These are phyloP conservation scores for Pachycephala philippinensis DNA, from an alignment of 2,113 vertebrate genomes.

Conservation along the genomic window DNA sequence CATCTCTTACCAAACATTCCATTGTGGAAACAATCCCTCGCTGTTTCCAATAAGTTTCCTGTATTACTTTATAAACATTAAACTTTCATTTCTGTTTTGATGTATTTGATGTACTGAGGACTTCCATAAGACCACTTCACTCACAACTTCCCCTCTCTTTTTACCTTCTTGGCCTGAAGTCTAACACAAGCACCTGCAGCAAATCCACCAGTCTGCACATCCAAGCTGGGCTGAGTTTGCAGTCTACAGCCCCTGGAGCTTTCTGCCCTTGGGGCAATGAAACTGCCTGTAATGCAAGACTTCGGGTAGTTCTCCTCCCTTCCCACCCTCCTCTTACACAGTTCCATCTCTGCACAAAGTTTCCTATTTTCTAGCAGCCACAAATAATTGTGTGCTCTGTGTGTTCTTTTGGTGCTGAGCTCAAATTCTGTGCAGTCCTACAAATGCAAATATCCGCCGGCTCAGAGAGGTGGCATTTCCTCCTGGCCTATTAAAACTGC, in stretches of 20 bases:
- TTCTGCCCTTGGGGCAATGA: neutral
- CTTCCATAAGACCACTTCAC: neutral
- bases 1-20: neutral
- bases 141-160: neutral
- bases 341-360: neutral
- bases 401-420: neutral
- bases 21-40: neutral
- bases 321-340: neutral
- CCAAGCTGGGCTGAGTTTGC: neutral
- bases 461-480: conserved; percentile 53
- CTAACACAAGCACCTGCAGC: neutral
- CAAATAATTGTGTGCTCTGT: neutral
- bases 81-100: neutral
- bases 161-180: neutral
- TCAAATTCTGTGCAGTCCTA: neutral
- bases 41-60: neutral
- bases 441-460: neutral
- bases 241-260: neutral
- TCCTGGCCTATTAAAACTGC: conserved; percentile 13
- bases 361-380: neutral
- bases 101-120: neutral
- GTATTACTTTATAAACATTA: neutral
- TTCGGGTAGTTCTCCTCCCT: neutral
- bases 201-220: neutral
- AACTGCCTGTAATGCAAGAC: neutral